Evolutionary conservation across 2,888 invertebrate genomes (phyloP).

Genomic region (Limnephilus rhombicus): DNA sequence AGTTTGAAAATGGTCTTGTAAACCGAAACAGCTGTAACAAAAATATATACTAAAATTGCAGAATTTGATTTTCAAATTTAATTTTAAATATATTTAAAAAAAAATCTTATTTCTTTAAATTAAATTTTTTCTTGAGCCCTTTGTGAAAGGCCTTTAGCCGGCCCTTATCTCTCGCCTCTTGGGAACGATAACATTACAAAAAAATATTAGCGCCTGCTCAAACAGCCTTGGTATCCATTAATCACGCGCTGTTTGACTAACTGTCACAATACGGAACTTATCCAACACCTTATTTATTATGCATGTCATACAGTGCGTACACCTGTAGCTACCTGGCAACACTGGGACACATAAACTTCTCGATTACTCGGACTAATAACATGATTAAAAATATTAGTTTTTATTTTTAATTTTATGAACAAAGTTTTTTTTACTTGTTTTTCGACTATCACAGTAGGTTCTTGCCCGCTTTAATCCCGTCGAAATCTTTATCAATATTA

Average conservation of each 20-base stretch:
- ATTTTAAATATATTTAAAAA: too few species aligned
- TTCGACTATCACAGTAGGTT: too few species aligned
- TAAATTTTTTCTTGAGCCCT: too few species aligned
- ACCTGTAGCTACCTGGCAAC: constrained; percentile 26
- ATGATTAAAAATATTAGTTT: not conserved
- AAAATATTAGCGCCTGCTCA: not conserved
- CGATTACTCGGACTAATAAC: not conserved
- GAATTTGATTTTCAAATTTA: too few species aligned
- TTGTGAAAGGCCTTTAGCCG: not conserved
- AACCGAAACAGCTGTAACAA: too few species aligned
- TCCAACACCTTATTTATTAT: constrained; percentile 37
- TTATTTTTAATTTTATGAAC: not conserved
- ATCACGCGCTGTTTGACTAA: constrained; percentile 58
- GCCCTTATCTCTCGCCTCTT: not conserved
- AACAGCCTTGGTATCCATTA: constrained; percentile 56
- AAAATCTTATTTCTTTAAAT: too few species aligned
- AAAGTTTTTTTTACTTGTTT: too few species aligned
- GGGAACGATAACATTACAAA: not conserved
- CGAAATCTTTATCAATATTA: too few species aligned
- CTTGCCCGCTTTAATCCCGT: too few species aligned
- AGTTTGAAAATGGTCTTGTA: too few species aligned
- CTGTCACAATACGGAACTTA: constrained; percentile 53
- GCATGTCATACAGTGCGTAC: not conserved
- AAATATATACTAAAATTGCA: too few species aligned
- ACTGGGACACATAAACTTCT: not conserved